Percentiles rank a stretch among this genome's conserved stretches.
These are phyloP conservation scores for Stomatorhinus walkeri DNA, from an alignment of 2,797 vertebrate species.

Conservation along the genomic window DNA sequence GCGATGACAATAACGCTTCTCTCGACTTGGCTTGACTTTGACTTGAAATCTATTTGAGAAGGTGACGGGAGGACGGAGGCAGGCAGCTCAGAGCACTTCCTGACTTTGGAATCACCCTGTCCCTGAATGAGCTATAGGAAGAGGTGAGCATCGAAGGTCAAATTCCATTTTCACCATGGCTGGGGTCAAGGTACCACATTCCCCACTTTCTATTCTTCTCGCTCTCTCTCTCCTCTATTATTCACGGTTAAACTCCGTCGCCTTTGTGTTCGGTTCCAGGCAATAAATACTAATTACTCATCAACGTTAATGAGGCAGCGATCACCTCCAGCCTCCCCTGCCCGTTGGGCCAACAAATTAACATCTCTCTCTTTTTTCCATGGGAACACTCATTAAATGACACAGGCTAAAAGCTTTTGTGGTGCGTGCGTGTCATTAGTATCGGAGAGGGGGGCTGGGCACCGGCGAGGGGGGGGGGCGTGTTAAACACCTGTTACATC, in stretches of 20 bases:
- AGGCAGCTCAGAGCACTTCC: not conserved
- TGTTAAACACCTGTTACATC: constrained; percentile 37
- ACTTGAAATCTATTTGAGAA: not conserved
- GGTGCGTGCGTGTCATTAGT: not conserved
- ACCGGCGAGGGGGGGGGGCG: not conserved
- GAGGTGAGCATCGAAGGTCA: constrained; percentile 28
- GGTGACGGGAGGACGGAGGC: not conserved
- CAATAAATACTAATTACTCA: constrained; percentile 19
- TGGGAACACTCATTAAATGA: constrained; percentile 34
- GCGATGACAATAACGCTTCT: not conserved
- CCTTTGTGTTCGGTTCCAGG: constrained; percentile 5
- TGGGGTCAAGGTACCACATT: constrained; percentile 29
- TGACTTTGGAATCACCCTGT: not conserved
- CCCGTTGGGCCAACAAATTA: constrained; percentile 10
- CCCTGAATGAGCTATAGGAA: constrained; percentile 23
- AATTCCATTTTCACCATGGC: constrained; percentile 22
- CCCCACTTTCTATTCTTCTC: not conserved
- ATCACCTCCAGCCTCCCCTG: constrained; percentile 39
- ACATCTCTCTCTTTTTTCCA: constrained; percentile 44
- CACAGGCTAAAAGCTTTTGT: constrained; percentile 18
- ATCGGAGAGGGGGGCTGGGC: not conserved
- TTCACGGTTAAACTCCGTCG: not conserved
- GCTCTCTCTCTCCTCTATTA: not conserved
- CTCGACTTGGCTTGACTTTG: not conserved
- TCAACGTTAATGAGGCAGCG: constrained; percentile 17